phyloP scores from a whole-genome alignment of 2,888 invertebrate genomes.

The Drymonia ruficornis region DNA sequence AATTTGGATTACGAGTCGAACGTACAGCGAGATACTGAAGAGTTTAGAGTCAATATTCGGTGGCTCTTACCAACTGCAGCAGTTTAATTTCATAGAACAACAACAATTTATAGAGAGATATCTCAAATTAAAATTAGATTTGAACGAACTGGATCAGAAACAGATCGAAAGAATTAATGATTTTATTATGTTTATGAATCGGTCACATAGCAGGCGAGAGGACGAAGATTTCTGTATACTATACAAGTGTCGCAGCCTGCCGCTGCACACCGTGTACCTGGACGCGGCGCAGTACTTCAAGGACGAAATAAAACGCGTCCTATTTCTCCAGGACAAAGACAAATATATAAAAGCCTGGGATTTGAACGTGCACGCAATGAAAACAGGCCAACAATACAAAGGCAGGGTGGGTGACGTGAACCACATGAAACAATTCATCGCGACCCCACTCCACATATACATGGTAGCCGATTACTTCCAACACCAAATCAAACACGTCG shows the following conservation, averaged over 20 bases:
- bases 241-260: not conserved
- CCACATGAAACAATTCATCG: not conserved
- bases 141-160: conserved; percentile 6
- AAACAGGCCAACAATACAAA: not conserved
- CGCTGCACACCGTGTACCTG: conserved; percentile 9
- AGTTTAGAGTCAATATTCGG: conserved; percentile 11
- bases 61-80: conserved; percentile 8
- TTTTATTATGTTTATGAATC: conserved; percentile 12
- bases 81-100: conserved; percentile 8
- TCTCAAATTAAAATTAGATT: conserved; percentile 8
- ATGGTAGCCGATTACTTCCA: conserved; percentile 13
- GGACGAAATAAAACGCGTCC: conserved; percentile 11
- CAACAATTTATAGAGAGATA: conserved; percentile 9
- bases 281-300: conserved; percentile 11
- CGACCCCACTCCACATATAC: conserved; percentile 11
- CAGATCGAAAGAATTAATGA: conserved; percentile 11
- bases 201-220: not conserved
- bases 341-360: conserved; percentile 6
- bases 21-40: conserved; percentile 10
- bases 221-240: not conserved
- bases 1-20: conserved; percentile 8
- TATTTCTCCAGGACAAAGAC: conserved; percentile 2
- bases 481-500: conserved; percentile 10
- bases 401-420: not conserved
- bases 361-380: not conserved